Evolutionary conservation across 2,113 vertebrate species (phyloP).

Genomic region (Empidonax traillii): DNA sequence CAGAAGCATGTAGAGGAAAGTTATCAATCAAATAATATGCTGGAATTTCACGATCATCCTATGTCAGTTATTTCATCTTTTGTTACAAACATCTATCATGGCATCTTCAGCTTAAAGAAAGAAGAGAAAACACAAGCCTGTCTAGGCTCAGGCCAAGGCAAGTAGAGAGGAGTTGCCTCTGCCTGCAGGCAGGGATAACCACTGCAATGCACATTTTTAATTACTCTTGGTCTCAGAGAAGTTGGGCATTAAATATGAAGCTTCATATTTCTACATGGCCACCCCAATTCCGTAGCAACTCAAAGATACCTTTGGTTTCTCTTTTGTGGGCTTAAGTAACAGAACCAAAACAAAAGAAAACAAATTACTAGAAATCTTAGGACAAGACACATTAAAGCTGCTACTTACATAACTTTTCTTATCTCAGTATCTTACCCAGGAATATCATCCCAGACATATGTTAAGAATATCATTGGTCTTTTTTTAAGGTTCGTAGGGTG

Average conservation of each 20-base stretch:
- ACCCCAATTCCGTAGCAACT: neutral
- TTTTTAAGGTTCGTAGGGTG: neutral
- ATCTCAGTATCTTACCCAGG: neutral
- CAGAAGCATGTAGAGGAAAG: neutral
- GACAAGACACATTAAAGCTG: neutral
- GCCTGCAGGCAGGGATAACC: neutral
- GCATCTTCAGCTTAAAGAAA: neutral
- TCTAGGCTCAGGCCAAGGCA: neutral
- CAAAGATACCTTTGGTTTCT: neutral
- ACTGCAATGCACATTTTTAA: neutral
- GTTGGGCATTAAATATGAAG: neutral
- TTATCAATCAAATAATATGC: neutral
- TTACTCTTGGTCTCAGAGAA: neutral
- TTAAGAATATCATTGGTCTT: neutral
- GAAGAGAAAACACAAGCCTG: neutral
- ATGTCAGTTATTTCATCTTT: neutral
- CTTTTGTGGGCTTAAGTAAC: neutral
- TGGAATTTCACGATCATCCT: neutral
- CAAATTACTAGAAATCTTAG: neutral
- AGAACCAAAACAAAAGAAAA: neutral
- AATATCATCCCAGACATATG: neutral
- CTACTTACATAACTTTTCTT: neutral
- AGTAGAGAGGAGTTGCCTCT: neutral
- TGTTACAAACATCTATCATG: neutral
- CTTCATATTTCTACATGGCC: neutral